Conservation (phyloP, 2,888 invertebrate genomes). For the Drosophila bunnanda region DNA sequence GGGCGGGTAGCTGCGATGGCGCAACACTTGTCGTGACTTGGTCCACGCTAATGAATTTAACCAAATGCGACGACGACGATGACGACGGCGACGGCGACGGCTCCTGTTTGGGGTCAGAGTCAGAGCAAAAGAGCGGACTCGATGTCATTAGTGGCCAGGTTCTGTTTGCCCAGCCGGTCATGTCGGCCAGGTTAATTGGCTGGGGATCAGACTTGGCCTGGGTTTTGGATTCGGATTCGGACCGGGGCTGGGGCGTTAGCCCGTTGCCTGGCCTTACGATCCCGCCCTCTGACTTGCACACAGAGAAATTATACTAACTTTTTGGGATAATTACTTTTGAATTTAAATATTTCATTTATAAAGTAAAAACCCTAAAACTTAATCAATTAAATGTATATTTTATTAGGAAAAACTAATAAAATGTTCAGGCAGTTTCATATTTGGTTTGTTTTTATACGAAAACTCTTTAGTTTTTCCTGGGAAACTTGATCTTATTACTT, state of each 20-base stretch:
- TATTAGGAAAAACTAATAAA: neutral
- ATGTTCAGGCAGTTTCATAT: neutral
- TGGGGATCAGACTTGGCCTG: slow-evolving; percentile 44
- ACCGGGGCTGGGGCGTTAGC: slow-evolving; percentile 69
- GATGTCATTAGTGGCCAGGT: slow-evolving; percentile 75
- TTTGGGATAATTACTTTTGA: neutral
- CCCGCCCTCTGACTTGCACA: slow-evolving; percentile 33
- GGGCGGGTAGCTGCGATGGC: slow-evolving; percentile 81
- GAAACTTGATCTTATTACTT: neutral
- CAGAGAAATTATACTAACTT: slow-evolving; percentile 4
- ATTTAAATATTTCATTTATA: neutral
- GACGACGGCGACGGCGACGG: slow-evolving; percentile 46
- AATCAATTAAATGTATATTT: neutral
- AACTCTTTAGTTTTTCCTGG: neutral
- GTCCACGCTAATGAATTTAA: slow-evolving; percentile 84
- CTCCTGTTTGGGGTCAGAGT: slow-evolving; percentile 42
- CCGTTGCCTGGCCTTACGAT: slow-evolving; percentile 35
- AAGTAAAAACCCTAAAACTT: neutral
- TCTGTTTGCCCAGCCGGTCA: slow-evolving; percentile 57
- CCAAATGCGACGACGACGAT: slow-evolving; percentile 72
- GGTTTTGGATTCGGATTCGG: slow-evolving; percentile 6
- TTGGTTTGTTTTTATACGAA: too few species aligned
- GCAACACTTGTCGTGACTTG: slow-evolving; percentile 85
- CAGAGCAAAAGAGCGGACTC: slow-evolving; percentile 43
- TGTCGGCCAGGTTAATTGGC: slow-evolving; percentile 82